A percentile compares a stretch with the other conserved stretches of the same genome.
phyloP scores from a whole-genome alignment of 1,140 invertebrate genomes.

The Drosophila athabasca region DNA sequence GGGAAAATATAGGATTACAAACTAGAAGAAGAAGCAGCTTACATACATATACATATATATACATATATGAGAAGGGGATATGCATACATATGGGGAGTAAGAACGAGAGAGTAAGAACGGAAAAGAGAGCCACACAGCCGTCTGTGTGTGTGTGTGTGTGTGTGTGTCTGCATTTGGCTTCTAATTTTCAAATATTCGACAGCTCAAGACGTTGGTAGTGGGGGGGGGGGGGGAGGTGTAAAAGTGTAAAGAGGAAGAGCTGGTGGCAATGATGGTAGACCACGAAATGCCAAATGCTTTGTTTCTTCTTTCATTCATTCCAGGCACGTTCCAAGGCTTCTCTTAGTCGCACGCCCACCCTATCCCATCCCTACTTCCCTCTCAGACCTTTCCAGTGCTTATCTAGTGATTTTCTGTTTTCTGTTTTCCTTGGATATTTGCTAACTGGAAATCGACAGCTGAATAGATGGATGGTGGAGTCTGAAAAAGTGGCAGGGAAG shows the following conservation, averaged over 20 bases:
- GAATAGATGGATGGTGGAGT: constrained; percentile 25
- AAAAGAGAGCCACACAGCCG: too few species aligned
- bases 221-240: neutral
- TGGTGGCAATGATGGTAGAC: constrained; percentile 1
- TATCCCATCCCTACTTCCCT: neutral
- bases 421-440: constrained; percentile 36
- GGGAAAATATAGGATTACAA: constrained; percentile 18
- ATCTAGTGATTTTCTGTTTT: constrained; percentile 40
- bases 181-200: constrained; percentile 61
- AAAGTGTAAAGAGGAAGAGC: neutral
- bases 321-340: constrained; percentile 44
- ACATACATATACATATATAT: too few species aligned
- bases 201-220: neutral
- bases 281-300: constrained; percentile 52
- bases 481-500: neutral
- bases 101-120: neutral
- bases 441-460: constrained; percentile 70
- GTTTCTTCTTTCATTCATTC: constrained; percentile 40
- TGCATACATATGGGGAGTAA: too few species aligned
- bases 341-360: neutral
- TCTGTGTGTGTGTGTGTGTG: too few species aligned
- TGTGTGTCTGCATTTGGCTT: constrained; percentile 59
- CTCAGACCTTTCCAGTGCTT: constrained; percentile 11
- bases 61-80: too few species aligned
- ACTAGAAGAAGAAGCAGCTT: constrained; percentile 1